These are phyloP conservation scores for Macrocentrus cingulum DNA, from an alignment of 1,140 invertebrate species.

Conservation along the genomic window DNA sequence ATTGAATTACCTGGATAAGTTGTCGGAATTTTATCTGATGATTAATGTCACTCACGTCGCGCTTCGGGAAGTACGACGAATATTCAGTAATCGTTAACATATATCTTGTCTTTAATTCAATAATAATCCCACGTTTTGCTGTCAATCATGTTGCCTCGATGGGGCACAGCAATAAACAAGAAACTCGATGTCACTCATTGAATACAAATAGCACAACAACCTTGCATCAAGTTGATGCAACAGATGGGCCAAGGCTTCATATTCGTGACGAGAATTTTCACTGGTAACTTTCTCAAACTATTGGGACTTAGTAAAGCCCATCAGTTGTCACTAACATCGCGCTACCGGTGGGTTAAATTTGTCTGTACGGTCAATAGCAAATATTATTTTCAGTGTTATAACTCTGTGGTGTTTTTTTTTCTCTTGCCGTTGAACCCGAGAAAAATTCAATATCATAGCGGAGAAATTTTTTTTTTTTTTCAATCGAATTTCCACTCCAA, in stretches of 20 bases:
- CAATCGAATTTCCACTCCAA: not conserved
- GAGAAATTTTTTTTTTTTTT: not conserved
- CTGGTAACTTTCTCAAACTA: no score
- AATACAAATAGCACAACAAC: not conserved
- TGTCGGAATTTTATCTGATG: no score
- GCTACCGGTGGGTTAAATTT: no score
- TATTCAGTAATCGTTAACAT: not conserved
- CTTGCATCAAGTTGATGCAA: constrained; percentile 10
- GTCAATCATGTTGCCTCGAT: not conserved
- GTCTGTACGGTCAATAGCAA: no score
- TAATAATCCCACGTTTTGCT: constrained; percentile 1
- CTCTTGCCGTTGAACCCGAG: no score
- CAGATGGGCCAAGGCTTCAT: constrained; percentile 10
- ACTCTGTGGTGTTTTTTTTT: no score
- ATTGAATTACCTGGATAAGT: no score
- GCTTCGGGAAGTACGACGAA: no score
- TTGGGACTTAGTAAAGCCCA: constrained; percentile 14
- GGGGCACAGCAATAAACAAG: not conserved
- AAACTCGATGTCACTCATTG: not conserved
- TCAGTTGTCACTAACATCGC: constrained; percentile 31
- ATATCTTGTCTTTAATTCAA: not conserved
- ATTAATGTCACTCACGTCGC: no score
- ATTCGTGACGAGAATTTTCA: constrained; percentile 3
- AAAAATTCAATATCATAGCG: no score
- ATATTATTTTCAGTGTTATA: no score